These are phyloP conservation scores for Zoanthus sociatus DNA, from an alignment of 92 coral and sea anemone genomes.

Conservation along the genomic window DNA sequence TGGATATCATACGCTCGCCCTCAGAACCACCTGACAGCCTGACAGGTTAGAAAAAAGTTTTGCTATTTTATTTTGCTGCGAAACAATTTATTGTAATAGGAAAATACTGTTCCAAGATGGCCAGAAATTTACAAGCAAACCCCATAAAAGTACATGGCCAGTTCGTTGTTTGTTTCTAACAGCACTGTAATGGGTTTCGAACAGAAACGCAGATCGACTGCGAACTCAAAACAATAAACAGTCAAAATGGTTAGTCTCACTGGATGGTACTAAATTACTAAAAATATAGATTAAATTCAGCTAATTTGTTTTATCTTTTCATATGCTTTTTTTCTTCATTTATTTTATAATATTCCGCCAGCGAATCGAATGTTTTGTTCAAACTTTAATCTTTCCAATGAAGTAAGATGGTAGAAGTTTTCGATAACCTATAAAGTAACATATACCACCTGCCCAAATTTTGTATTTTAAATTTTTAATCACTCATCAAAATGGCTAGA, in stretches of 20 bases:
- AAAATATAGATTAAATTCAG: neutral
- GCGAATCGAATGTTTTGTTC: slow-evolving; percentile 31
- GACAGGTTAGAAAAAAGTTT: slow-evolving; percentile 76
- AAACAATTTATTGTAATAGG: slow-evolving; percentile 18
- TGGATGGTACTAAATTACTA: slow-evolving; percentile 3
- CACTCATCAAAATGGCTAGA: slow-evolving; percentile 74
- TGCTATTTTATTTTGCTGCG: slow-evolving; percentile 25
- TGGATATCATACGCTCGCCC: slow-evolving; percentile 97
- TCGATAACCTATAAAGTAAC: slow-evolving; percentile 45
- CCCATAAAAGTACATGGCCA: slow-evolving; percentile 37
- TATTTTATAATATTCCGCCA: neutral
- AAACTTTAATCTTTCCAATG: slow-evolving; percentile 65
- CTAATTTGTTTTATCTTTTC: neutral
- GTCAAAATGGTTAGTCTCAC: slow-evolving; percentile 36
- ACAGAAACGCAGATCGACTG: slow-evolving; percentile 51
- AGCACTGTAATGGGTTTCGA: slow-evolving; percentile 49
- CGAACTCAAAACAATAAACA: slow-evolving; percentile 43
- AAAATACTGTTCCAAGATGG: neutral
- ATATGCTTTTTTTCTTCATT: neutral
- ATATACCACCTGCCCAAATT: slow-evolving; percentile 64
- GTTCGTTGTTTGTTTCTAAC: slow-evolving; percentile 52
- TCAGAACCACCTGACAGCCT: slow-evolving; percentile 96
- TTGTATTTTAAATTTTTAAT: slow-evolving; percentile 79
- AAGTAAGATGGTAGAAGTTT: slow-evolving; percentile 71
- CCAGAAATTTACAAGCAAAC: neutral